Conservation (phyloP, 2,888 invertebrate genomes). For the Cetonia aurata region DNA sequence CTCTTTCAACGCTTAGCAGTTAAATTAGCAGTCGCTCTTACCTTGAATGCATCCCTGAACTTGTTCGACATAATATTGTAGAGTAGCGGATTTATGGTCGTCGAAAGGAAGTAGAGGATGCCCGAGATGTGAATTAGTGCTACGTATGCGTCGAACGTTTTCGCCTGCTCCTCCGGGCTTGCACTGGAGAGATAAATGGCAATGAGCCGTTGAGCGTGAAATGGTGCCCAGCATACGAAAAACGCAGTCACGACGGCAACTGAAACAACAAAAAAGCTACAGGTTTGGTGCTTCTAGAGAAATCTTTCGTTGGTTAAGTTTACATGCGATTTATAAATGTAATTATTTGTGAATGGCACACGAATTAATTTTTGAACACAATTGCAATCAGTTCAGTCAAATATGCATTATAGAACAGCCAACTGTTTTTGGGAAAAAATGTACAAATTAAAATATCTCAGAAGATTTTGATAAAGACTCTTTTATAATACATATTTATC, state of each 20-base stretch:
- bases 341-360: too few relatives aligned
- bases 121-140: conserved; percentile 87
- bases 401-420: too few relatives aligned
- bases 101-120: conserved; percentile 90
- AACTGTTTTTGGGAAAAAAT: too few relatives aligned
- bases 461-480: too few relatives aligned
- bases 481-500: too few relatives aligned
- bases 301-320: too few relatives aligned
- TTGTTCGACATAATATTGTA: conserved; percentile 97
- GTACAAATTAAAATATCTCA: too few relatives aligned
- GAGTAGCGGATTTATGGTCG: conserved; percentile 92
- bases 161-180: conserved; percentile 49
- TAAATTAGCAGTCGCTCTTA: conserved; percentile 63
- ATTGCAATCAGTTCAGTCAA: too few relatives aligned
- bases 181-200: conserved; percentile 74
- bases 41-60: conserved; percentile 93
- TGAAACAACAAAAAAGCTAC: conserved; percentile 65
- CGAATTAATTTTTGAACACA: too few relatives aligned
- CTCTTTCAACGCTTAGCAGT: background rate
- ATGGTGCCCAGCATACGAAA: conserved; percentile 93
- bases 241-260: conserved; percentile 92
- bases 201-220: conserved; percentile 91
- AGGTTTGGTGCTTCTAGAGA: too few relatives aligned
- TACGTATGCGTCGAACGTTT: conserved; percentile 68
- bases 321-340: too few relatives aligned